Evolutionary conservation across 1,140 invertebrate genomes (phyloP).

Genomic region (Papilio aristodemus): DNA sequence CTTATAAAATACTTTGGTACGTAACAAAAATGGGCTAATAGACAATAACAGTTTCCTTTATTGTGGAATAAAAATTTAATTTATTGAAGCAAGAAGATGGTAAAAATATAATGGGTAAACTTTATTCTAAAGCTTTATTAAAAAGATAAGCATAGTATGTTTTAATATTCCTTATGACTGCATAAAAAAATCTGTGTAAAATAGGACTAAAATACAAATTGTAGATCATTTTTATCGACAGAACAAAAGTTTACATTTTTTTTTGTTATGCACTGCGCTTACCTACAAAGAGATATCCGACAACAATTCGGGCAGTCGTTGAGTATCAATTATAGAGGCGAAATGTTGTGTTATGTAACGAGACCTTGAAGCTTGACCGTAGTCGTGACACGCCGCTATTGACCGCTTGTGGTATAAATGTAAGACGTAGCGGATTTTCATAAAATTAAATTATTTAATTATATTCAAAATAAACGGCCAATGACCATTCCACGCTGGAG

Average conservation of each 20-base stretch:
- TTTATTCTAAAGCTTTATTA: no score
- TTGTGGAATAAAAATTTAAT: not conserved
- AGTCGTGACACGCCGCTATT: constrained; percentile 65
- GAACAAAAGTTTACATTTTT: constrained; percentile 6
- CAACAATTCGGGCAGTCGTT: constrained; percentile 47
- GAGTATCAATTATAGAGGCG: constrained; percentile 57
- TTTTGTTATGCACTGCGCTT: constrained; percentile 27
- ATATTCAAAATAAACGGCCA: not conserved
- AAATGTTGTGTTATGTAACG: constrained; percentile 73
- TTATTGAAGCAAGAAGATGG: not conserved
- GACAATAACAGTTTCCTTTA: not conserved
- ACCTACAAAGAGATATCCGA: constrained; percentile 44
- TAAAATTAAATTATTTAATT: constrained; percentile 11
- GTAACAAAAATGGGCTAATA: not conserved
- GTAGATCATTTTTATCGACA: constrained; percentile 3
- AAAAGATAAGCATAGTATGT: not conserved
- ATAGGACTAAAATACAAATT: not conserved
- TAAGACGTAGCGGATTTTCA: constrained; percentile 44
- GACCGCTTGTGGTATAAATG: constrained; percentile 56
- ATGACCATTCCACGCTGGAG: not conserved
- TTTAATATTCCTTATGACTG: no score
- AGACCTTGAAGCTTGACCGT: constrained; percentile 76
- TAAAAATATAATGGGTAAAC: no score
- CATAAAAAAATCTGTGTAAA: no score
- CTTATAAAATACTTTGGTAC: constrained; percentile 1